A percentile compares a stretch with the other conserved stretches of the same genome.
Evolutionary conservation across 2,797 vertebrate genomes (phyloP).

Genomic region (Catamblyrhynchus diadema): DNA sequence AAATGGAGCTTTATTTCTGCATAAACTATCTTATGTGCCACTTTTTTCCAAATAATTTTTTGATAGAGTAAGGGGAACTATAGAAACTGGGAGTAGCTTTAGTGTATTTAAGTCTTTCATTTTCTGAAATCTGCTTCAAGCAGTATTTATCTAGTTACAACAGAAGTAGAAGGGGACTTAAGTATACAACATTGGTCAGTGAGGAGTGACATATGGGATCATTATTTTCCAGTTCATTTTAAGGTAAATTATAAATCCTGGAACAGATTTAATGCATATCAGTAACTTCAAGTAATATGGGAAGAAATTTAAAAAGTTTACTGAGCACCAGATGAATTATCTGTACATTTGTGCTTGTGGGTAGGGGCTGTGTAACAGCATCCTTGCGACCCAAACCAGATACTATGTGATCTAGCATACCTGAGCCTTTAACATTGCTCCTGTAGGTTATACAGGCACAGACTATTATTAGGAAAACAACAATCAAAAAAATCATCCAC

Average conservation of each 20-base stretch:
- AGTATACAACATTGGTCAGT: not conserved
- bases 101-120: not conserved
- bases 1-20: not conserved
- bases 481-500: rapidly evolving
- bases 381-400: not conserved
- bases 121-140: not conserved
- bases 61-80: not conserved
- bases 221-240: not conserved
- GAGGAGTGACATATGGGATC: not conserved
- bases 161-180: not conserved
- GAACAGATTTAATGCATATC: not conserved
- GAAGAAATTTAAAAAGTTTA: not conserved
- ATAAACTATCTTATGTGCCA: not conserved
- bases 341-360: not conserved
- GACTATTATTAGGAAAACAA: not conserved
- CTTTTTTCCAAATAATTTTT: not conserved
- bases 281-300: not conserved
- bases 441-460: not conserved
- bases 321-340: not conserved
- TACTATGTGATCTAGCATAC: not conserved
- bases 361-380: not conserved
- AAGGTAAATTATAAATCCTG: not conserved
- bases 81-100: not conserved
- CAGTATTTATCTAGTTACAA: not conserved
- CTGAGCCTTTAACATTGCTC: not conserved